Evolutionary conservation across 2,888 invertebrate species (phyloP).

Genomic region (Anarsia innoxiella): DNA sequence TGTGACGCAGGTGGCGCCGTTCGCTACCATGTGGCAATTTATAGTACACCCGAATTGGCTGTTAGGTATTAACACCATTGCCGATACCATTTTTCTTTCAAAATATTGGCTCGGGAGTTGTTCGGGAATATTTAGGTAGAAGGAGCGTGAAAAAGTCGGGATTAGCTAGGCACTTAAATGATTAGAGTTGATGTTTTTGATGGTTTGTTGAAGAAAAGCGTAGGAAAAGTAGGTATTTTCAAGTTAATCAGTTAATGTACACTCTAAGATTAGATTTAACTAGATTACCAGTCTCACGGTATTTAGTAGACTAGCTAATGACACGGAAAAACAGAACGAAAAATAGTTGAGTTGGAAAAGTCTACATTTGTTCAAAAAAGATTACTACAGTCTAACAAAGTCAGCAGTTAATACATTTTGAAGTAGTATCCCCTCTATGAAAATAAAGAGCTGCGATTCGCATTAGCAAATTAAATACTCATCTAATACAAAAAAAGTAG

Average conservation of each 20-base stretch:
- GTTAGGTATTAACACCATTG: slow-evolving; percentile 2
- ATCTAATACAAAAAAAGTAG: too few species aligned
- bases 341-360: too few species aligned
- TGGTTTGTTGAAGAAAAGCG: background rate
- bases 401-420: too few species aligned
- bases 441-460: background rate
- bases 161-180: background rate
- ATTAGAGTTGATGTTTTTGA: too few species aligned
- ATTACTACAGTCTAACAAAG: background rate
- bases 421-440: background rate
- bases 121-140: background rate
- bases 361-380: too few species aligned
- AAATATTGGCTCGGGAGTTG: too few species aligned
- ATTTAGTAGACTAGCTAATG: too few species aligned
- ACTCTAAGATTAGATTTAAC: background rate
- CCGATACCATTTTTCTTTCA: background rate
- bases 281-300: too few species aligned
- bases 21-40: slow-evolving; percentile 10
- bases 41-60: background rate
- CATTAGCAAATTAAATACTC: background rate
- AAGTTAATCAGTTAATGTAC: background rate
- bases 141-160: background rate
- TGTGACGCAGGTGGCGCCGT: slow-evolving; percentile 6
- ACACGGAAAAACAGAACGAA: too few species aligned
- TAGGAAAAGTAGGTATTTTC: background rate